Evolutionary conservation across 2,797 vertebrate genomes (phyloP).

Genomic region (Neosalanx taihuensis): DNA sequence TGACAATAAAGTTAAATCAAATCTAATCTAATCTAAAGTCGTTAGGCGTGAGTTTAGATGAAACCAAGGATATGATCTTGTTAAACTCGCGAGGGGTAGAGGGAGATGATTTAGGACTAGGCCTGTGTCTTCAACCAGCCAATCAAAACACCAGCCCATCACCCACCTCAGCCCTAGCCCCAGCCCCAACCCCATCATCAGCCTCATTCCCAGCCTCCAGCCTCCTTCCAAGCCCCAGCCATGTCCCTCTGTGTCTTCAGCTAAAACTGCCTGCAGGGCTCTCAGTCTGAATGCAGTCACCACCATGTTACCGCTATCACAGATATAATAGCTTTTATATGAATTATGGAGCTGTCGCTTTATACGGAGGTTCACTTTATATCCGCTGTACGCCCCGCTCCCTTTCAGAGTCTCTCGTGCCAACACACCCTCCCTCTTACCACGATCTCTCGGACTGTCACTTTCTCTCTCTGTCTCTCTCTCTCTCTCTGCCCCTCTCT

Average conservation of each 20-base stretch:
- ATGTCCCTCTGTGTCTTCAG: neutral
- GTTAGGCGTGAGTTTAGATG: too few species aligned
- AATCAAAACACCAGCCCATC: neutral
- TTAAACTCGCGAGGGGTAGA: neutral
- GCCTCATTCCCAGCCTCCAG: neutral
- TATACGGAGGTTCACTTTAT: conserved; percentile 39
- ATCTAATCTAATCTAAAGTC: too few species aligned
- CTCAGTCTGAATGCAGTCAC: conserved; percentile 20
- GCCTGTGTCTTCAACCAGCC: too few species aligned
- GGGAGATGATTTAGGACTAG: neutral
- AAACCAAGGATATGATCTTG: neutral
- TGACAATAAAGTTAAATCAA: too few species aligned
- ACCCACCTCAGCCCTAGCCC: neutral
- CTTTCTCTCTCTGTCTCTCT: neutral
- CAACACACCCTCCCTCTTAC: neutral
- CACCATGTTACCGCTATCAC: conserved; percentile 22
- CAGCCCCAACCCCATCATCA: too few species aligned
- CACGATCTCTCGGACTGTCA: too few species aligned
- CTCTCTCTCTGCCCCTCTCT: neutral
- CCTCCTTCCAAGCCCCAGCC: neutral
- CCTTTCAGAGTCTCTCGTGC: conserved; percentile 5
- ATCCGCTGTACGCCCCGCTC: conserved; percentile 14
- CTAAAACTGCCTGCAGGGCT: too few species aligned
- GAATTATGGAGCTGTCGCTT: conserved; percentile 49
- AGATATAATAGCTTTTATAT: conserved; percentile 47